These are phyloP conservation scores for Slavum lentiscoides DNA, from an alignment of 2,888 invertebrate species.

Conservation along the genomic window DNA sequence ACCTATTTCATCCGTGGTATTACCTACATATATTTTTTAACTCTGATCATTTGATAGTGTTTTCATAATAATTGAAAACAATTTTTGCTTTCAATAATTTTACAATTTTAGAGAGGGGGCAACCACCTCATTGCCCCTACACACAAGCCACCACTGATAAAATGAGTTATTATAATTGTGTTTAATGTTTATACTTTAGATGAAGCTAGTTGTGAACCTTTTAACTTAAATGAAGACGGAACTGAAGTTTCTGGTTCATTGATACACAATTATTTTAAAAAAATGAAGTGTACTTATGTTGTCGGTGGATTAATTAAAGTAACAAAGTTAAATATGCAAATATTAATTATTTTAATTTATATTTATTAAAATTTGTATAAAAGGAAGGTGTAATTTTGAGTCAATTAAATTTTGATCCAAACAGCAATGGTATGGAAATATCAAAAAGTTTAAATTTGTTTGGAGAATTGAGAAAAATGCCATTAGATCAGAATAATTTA, in stretches of 20 bases:
- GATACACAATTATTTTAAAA: slow-evolving; percentile 68
- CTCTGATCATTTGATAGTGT: too few species aligned
- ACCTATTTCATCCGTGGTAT: too few species aligned
- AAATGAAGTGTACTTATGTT: slow-evolving; percentile 71
- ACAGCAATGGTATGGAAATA: slow-evolving; percentile 40
- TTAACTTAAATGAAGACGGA: slow-evolving; percentile 61
- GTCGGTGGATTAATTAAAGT: slow-evolving; percentile 61
- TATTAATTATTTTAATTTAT: slow-evolving; percentile 52
- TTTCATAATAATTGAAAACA: too few species aligned
- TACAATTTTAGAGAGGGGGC: too few species aligned
- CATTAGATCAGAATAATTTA: slow-evolving; percentile 7
- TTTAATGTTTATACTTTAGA: slow-evolving; percentile 43
- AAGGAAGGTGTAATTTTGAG: slow-evolving; percentile 37
- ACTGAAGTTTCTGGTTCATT: slow-evolving; percentile 59
- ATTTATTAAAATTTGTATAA: slow-evolving; percentile 1
- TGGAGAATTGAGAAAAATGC: slow-evolving; percentile 39
- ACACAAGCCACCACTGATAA: too few species aligned
- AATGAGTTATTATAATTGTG: background rate
- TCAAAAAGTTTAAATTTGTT: slow-evolving; percentile 48
- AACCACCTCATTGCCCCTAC: too few species aligned
- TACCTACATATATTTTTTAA: too few species aligned
- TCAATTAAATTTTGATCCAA: slow-evolving; percentile 49
- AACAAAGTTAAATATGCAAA: slow-evolving; percentile 7
- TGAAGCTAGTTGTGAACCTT: slow-evolving; percentile 61
- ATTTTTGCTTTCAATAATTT: too few species aligned